Evolutionary conservation across 2,888 invertebrate species (phyloP).

Genomic region (Campoplex nolae): DNA sequence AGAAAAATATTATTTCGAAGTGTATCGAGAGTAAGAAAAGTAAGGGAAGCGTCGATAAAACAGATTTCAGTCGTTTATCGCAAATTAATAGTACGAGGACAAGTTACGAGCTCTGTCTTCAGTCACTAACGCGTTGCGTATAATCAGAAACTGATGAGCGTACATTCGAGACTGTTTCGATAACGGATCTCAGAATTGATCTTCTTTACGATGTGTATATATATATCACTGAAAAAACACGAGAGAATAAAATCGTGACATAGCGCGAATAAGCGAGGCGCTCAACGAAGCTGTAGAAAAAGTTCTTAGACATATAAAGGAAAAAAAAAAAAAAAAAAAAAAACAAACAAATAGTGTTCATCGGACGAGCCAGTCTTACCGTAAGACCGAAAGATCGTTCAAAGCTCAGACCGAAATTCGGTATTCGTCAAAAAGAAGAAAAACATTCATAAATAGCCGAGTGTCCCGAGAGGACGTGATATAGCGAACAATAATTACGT

Average conservation of each 20-base stretch:
- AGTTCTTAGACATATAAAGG: constrained; percentile 9
- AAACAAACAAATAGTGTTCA: constrained; percentile 62
- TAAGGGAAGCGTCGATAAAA: constrained; percentile 18
- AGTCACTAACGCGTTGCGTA: constrained; percentile 42
- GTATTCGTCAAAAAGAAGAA: constrained; percentile 38
- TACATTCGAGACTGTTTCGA: constrained; percentile 29
- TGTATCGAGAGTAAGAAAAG: constrained; percentile 30
- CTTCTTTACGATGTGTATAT: constrained; percentile 24
- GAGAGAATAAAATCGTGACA: constrained; percentile 19
- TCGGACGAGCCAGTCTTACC: constrained; percentile 66
- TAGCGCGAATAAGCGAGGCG: constrained; percentile 24
- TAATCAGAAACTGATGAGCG: constrained; percentile 27
- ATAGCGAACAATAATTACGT: constrained; percentile 68
- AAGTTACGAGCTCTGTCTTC: constrained; percentile 13
- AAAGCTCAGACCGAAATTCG: constrained; percentile 70
- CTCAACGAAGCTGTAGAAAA: constrained; percentile 51
- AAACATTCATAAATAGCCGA: constrained; percentile 35
- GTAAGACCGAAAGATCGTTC: constrained; percentile 64
- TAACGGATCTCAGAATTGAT: constrained; percentile 20
- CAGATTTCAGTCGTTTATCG: constrained; percentile 46
- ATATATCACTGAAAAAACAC: constrained; percentile 22
- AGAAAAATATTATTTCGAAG: constrained; percentile 40
- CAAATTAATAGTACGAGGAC: constrained; percentile 47
- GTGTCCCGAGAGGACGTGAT: constrained; percentile 60
- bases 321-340: constrained; percentile 36